These are phyloP conservation scores for Platichthys stellatus DNA, from an alignment of 2,113 vertebrate species.

Conservation along the genomic window DNA sequence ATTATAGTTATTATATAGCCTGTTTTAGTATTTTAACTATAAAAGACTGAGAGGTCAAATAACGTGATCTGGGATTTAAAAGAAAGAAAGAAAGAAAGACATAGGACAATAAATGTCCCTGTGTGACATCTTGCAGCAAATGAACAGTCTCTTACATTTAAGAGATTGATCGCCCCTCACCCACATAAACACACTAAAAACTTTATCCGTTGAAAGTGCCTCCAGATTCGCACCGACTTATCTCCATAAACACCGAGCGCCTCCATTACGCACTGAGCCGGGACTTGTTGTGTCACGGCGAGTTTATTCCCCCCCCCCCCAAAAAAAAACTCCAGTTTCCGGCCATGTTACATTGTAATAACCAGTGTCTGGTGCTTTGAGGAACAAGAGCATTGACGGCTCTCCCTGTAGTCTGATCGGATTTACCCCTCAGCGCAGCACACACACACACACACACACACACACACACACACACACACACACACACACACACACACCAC, in stretches of 20 bases:
- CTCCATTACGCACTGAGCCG: not conserved
- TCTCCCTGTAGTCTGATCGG: constrained; percentile 20
- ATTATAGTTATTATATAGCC: too few species aligned
- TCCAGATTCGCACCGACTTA: not conserved
- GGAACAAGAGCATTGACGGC: constrained; percentile 11
- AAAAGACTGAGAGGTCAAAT: constrained; percentile 2
- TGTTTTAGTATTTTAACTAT: not conserved
- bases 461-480: not conserved
- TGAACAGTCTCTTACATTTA: not conserved
- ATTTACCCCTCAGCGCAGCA: constrained; percentile 28
- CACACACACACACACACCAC: not conserved
- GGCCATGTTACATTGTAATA: not conserved
- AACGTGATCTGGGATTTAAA: not conserved
- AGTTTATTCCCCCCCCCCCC: not conserved
- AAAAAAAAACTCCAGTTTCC: not conserved
- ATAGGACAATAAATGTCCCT: not conserved
- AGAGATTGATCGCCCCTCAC: not conserved
- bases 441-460: not conserved
- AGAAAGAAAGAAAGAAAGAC: not conserved
- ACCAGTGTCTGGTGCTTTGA: constrained; percentile 9
- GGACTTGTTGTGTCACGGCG: not conserved
- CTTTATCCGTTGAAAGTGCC: not conserved
- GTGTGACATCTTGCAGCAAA: not conserved
- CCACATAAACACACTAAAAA: not conserved
- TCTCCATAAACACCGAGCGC: not conserved